phyloP scores from a whole-genome alignment of 2,797 vertebrate species.

The Macropodus opercularis region DNA sequence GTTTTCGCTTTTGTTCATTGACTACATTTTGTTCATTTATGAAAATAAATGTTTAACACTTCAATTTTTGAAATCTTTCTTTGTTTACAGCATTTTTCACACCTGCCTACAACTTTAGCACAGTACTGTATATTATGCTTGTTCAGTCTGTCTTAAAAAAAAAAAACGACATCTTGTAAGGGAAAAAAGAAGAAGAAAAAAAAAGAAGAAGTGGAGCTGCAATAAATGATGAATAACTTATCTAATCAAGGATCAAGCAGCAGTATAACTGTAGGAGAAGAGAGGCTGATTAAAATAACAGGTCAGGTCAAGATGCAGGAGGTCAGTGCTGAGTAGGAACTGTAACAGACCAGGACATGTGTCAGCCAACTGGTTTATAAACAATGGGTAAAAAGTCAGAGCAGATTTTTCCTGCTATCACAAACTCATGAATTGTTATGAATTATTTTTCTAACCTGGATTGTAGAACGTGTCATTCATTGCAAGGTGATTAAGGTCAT shows the following conservation, averaged over 20 bases:
- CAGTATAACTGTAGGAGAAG: constrained; percentile 48
- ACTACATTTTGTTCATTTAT: no score
- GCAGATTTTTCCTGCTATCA: background rate
- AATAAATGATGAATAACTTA: constrained; percentile 49
- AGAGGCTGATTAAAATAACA: constrained; percentile 61
- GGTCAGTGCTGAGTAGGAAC: constrained; percentile 47
- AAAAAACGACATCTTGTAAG: background rate
- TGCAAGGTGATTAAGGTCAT: background rate
- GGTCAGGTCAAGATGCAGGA: constrained; percentile 57
- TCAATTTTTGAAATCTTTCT: no score
- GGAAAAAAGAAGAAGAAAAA: background rate
- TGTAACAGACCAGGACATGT: constrained; percentile 3
- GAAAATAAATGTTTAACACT: no score
- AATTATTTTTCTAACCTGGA: background rate
- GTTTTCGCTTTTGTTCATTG: no score
- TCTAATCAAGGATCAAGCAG: constrained; percentile 67
- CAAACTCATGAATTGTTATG: background rate
- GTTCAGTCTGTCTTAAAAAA: background rate
- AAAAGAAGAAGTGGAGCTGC: background rate
- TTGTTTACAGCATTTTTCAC: no score
- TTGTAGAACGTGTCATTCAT: background rate
- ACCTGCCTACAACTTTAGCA: no score
- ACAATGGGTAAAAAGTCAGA: background rate
- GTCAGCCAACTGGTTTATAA: constrained; percentile 19
- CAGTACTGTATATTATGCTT: no score